Evolutionary conservation across 2,113 vertebrate species (phyloP).

Genomic region (Ophthalmolycus amberensis): DNA sequence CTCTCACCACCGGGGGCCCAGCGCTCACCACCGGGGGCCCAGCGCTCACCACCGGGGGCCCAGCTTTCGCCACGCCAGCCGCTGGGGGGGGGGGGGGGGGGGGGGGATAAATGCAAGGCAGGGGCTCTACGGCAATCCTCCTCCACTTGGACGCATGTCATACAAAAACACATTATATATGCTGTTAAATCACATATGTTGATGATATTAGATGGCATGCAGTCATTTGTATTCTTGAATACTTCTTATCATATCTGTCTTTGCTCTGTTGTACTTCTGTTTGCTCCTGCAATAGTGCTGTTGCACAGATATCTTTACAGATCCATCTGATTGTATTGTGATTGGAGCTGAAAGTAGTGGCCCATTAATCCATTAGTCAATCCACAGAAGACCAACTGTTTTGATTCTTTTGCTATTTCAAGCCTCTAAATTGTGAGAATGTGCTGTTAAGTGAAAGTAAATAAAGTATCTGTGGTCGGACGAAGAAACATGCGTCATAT

Average conservation of each 20-base stretch:
- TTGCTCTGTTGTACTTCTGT: background rate
- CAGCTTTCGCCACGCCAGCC: slow-evolving; percentile 7
- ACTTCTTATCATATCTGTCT: background rate
- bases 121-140: background rate
- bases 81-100: no score
- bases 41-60: slow-evolving; percentile 9
- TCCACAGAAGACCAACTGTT: background rate
- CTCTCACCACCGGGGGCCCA: no score
- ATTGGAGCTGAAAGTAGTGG: background rate
- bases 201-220: background rate
- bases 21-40: background rate
- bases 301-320: background rate
- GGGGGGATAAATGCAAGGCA: slow-evolving; percentile 1
- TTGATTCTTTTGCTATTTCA: background rate
- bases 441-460: background rate
- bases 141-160: background rate
- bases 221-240: background rate
- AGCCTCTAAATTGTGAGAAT: background rate
- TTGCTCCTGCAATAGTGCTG: background rate
- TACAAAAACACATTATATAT: background rate
- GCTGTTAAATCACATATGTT: background rate
- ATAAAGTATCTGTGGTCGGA: background rate
- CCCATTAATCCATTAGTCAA: background rate
- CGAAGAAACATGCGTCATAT: background rate
- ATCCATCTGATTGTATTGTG: background rate